Percentiles rank a stretch among this genome's conserved stretches.
phyloP scores from a whole-genome alignment of 2,113 vertebrate genomes.

The Australoheros scitulus region DNA sequence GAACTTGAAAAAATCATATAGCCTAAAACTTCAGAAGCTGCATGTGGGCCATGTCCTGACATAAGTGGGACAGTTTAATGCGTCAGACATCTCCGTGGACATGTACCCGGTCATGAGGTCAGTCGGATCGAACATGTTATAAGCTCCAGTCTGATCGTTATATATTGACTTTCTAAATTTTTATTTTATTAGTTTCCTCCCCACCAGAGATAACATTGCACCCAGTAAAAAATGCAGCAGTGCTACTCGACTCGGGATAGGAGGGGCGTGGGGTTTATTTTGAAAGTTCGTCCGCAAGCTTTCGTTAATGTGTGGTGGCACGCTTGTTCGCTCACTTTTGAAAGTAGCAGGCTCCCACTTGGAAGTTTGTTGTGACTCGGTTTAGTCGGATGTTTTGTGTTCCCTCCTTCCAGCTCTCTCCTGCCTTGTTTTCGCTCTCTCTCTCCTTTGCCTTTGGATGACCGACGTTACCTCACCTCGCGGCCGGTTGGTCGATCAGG shows the following conservation, averaged over 20 bases:
- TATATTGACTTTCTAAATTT: constrained; percentile 25
- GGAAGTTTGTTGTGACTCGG: constrained; percentile 11
- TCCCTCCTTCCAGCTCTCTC: background rate
- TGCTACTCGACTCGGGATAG: too few relatives aligned
- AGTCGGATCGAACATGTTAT: constrained; percentile 28
- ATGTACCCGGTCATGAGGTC: constrained; percentile 28
- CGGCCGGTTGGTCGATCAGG: background rate
- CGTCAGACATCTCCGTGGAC: background rate
- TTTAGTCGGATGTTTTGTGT: background rate
- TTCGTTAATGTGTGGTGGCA: background rate
- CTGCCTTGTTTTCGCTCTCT: background rate
- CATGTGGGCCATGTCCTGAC: constrained; percentile 28
- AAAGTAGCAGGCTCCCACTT: constrained; percentile 12
- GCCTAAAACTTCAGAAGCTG: background rate
- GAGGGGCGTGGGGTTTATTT: constrained; percentile 40
- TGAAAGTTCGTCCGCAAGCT: constrained; percentile 11
- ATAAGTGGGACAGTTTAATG: background rate
- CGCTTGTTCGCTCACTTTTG: background rate
- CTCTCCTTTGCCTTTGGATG: background rate
- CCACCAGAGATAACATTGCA: background rate
- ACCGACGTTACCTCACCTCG: background rate
- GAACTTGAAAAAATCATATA: too few relatives aligned
- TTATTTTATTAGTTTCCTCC: background rate
- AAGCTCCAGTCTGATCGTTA: constrained; percentile 11
- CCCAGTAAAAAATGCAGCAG: background rate